Base-by-base conservation (phyloP, 2,797 vertebrate species). In the Lindbergichthys nudifrons region DNA sequence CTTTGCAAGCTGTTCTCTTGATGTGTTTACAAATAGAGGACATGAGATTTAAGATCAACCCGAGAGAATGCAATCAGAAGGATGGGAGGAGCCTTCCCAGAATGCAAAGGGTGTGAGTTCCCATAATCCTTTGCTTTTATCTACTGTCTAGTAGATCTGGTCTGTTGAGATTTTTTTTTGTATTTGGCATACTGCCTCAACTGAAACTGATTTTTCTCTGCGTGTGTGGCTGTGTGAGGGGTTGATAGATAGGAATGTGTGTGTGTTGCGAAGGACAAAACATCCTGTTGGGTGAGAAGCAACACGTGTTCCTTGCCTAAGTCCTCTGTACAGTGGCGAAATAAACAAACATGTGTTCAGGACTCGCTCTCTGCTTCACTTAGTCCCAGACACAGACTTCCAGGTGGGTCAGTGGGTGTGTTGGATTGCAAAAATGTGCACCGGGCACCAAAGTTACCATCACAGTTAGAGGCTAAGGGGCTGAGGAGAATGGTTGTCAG, bases 121-220 rank as follows among this genome's bases (percentile, higher is more conserved):
- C 85, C 84, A 91, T 73, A 84, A 89, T 87, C 84, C 83, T 81
- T 80, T 85, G 79, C 82, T 88, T 86, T 77, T 82, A 77, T 68
- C 79, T 77, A 70, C 76, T 88, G 79, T 79, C 83, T 74, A 83
- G 86, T 78, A 85, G 84, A 93, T 91, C 91, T 77, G 65, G 93
- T 93, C 39, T 54, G 86, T 86, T 85, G 68, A 87, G 89, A 63
- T 86, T 72, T 77, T 69, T 72, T 75, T 39, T 78, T 66, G 67
- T 82, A 75, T 67, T 79, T 85, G 81, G 82, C 77, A 62, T 59
- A 36, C 32, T 70, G 74, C 82, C 79, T 76, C 3, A 51, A 63
- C 77, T 85, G 81, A 84, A 83, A 78, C 78, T 48, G 65, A 77
- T 51, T 77, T 26, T 26, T 63, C 26, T 65, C 75, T 57, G 66